These are phyloP conservation scores for Astreopora myriophthalma DNA, from an alignment of 64 coral and sea anemone species.

Conservation along the genomic window DNA sequence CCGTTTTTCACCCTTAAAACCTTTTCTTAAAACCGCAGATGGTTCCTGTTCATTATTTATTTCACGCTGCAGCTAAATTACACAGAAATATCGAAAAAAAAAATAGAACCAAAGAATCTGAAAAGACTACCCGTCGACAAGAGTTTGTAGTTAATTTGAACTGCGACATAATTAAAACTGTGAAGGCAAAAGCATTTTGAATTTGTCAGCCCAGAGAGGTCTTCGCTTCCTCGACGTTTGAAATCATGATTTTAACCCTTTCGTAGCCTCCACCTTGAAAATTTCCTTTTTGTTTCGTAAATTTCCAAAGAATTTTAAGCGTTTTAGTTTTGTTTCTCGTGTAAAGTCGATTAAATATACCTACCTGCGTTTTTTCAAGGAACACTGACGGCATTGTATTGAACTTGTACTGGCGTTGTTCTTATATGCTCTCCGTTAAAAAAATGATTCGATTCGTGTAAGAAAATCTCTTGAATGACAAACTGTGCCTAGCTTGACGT, in stretches of 20 bases:
- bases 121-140: slow-evolving; percentile 43
- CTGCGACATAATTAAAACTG: slow-evolving; percentile 14
- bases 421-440: background rate
- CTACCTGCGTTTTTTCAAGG: background rate
- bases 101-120: slow-evolving; percentile 19
- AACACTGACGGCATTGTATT: background rate
- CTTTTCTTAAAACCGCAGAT: slow-evolving; percentile 2
- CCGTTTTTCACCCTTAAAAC: background rate
- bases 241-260: background rate
- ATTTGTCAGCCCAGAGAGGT: background rate
- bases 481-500: background rate
- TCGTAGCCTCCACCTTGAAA: background rate
- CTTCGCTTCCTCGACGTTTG: background rate
- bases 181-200: background rate
- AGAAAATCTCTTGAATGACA: background rate
- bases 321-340: background rate
- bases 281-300: background rate
- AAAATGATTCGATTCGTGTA: background rate
- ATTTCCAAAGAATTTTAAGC: slow-evolving; percentile 11
- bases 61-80: slow-evolving; percentile 14
- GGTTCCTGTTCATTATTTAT: background rate
- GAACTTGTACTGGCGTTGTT: no score
- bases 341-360: background rate
- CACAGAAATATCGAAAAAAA: slow-evolving; percentile 26
- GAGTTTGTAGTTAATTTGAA: slow-evolving; percentile 10